Evolutionary conservation across 2,888 invertebrate genomes (phyloP), one percentile per base, ranked within the genome.

Genomic region (Malthinus flaveolus): DNA sequence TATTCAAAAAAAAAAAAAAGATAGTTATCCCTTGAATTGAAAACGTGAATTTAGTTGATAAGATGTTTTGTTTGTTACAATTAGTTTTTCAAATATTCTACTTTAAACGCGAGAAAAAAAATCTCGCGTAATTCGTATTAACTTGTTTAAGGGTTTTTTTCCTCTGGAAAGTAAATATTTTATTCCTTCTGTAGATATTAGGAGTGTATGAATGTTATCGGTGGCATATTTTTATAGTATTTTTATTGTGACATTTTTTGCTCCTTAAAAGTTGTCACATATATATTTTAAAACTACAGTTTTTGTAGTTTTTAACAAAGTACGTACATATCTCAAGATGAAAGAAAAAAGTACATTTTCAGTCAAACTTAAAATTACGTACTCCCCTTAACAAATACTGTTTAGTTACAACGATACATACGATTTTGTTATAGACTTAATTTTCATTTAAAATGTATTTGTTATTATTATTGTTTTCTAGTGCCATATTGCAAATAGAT

Each of bases 201-300:
- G 32, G 34, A 52, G 12, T 36, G 49, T 51, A 52, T 46, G 52
- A n/a, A 37, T 49, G 58, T 49, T 58, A 45, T 53, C 45, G 37
- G 42, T 36, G 48, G 44, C 33, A 51, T 58, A 42, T 50, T 45
- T 56, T 37, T 53, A 44, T 49, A 45, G 45, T 34, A 44, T 55
- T 42, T 42, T 42, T 42, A 42, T 42, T 42, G 39, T 42, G 39
- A 42, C 39, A 42, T 42, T 42, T 42, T 42, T 42, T 42, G 39
- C 39, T 42, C 39, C 39, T 42, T 42, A 12, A 42, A 42, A 42
- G 39, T 42, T 42, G 39, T 42, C 39, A 42, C 39, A 42, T 23
- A 23, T 23, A 23, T 23, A 15, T 42, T 42, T 42, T 42, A 42
- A 42, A 42, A 42, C 23, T 15, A 42, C 9, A 42, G 13, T 42